phyloP scores from a whole-genome alignment of 2,888 invertebrate species.

The Cryptophagus acutangulus region DNA sequence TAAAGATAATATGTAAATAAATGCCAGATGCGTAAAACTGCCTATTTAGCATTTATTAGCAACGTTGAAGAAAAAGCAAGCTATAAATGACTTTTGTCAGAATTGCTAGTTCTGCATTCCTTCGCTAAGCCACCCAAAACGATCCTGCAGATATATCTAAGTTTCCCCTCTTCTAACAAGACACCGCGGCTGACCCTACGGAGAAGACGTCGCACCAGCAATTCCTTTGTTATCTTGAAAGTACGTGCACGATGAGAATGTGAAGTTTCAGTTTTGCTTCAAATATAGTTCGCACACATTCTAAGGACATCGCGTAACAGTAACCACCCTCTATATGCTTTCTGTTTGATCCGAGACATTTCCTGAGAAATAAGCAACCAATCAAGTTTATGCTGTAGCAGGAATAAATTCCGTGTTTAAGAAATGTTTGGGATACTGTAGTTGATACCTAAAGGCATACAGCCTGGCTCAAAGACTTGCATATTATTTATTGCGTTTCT shows the following conservation, averaged over 20 bases:
- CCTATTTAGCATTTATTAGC: too few relatives aligned
- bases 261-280: constrained; percentile 18
- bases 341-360: constrained; percentile 50
- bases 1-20: too few relatives aligned
- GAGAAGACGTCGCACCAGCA: constrained; percentile 41
- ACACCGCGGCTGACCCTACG: constrained; percentile 37
- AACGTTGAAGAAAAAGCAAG: too few relatives aligned
- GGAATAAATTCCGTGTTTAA: constrained; percentile 5
- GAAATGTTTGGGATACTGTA: constrained; percentile 26
- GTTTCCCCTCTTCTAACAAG: constrained; percentile 27
- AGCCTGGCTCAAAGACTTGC: constrained; percentile 48
- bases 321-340: constrained; percentile 50
- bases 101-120: constrained; percentile 9
- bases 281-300: constrained; percentile 28
- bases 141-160: constrained; percentile 24
- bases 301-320: constrained; percentile 38
- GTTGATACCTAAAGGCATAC: constrained; percentile 44
- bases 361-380: constrained; percentile 41
- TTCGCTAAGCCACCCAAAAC: constrained; percentile 10
- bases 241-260: constrained; percentile 37
- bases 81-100: constrained; percentile 7
- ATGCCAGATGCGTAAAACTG: too few relatives aligned
- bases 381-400: constrained; percentile 18
- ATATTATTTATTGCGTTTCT: constrained; percentile 50
- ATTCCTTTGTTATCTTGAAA: constrained; percentile 48